Evolutionary conservation across 30 jellyfish, hydroid and myxozoan genomes (phyloP).

Genomic region (Pelagia noctiluca): DNA sequence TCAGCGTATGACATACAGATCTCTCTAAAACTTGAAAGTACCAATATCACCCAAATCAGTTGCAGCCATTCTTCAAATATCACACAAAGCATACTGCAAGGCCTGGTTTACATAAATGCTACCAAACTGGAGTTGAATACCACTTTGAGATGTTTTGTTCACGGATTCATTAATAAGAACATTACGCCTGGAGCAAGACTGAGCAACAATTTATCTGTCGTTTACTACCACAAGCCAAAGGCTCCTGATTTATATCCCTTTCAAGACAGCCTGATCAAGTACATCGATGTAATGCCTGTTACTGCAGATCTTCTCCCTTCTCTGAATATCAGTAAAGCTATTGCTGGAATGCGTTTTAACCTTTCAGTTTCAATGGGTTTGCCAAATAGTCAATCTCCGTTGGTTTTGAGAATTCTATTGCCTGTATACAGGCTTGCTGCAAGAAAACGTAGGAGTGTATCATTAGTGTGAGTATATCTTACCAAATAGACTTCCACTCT

Average conservation of each 20-base stretch:
- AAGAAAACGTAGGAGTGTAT: constrained; percentile 23
- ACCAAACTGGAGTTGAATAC: neutral
- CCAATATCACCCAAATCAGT: neutral
- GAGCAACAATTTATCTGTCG: neutral
- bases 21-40: neutral
- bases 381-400: constrained; percentile 38
- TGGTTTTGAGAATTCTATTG: constrained; percentile 10
- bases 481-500: neutral
- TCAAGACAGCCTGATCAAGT: neutral
- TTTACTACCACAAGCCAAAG: constrained; percentile 32
- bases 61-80: neutral
- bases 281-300: constrained; percentile 24
- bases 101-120: neutral
- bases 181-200: constrained; percentile 36
- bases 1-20: neutral
- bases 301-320: constrained; percentile 16
- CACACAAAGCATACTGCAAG: neutral
- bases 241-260: constrained; percentile 29
- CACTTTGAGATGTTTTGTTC: neutral
- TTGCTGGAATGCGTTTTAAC: constrained; percentile 32
- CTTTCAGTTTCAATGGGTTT: constrained; percentile 13
- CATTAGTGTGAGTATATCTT: neutral
- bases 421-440: constrained; percentile 3
- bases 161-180: constrained; percentile 3
- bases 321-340: constrained; percentile 23